Evolutionary conservation across 2,797 vertebrate genomes (phyloP), one percentile per base, ranked within the genome.

Genomic region (Xenopus petersii): DNA sequence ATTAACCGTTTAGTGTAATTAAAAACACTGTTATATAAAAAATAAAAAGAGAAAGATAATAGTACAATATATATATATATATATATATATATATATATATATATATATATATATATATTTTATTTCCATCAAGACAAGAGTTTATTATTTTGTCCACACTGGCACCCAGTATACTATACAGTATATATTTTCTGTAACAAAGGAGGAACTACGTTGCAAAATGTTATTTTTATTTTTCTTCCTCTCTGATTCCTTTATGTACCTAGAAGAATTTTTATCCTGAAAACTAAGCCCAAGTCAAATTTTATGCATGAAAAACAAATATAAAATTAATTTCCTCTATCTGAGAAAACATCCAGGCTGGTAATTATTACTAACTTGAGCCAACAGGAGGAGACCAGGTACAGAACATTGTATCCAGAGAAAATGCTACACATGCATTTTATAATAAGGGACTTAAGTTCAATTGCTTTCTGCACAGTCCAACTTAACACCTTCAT

Each of bases 291-390:
- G 73, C 46, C 49, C 54, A 80, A 55, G 46, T 12, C 26, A 74
- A 8, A 30, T 46, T 47, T 58, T 74, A 56, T 61, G 61, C 59
- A 49, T 65, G 59, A 73, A 79, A 80, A 11, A 2, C 8, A 71
- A 81, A 79, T 21, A 54, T 54, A 21, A 75, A 63, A 62, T 56
- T 63, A 62, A 74, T 77, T 75, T 71, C 63, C 64, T 78, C 7
- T 4, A 9, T 67, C 12, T 30, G 12, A 79, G 49, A 42, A 67
- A 78, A 68, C 64, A 11, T 3, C 51, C 26, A 49, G 7, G 75
- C 15, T 63, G 66, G 24, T 70, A 71, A 62, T 76, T 74, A 42
- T 66, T 73, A 73, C 1, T 24, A 81, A 80, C 68, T 72, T 49
- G 24, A 60, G 71, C 48, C 55, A 77, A 70, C 11, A 78, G 70